Conservation (phyloP, 2,797 vertebrate genomes). For the Eremophila alpestris region DNA sequence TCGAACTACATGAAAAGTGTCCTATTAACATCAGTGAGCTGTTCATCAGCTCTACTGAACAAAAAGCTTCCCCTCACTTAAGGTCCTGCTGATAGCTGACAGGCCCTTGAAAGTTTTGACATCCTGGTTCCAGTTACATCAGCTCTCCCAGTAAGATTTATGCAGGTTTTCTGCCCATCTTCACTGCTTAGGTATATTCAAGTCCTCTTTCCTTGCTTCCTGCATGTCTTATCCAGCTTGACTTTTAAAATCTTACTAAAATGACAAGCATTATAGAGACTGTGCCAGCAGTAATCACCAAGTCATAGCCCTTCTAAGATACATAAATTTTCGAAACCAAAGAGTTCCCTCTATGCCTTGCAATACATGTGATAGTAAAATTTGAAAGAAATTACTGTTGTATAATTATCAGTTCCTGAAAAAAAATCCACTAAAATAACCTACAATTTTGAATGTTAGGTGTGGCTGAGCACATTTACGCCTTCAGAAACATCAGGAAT, state of each 20-base stretch:
- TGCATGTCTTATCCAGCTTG: background rate
- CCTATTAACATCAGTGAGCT: slow-evolving; percentile 26
- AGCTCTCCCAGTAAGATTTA: background rate
- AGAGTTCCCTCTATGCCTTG: background rate
- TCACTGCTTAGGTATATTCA: background rate
- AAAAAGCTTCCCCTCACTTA: background rate
- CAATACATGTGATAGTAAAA: background rate
- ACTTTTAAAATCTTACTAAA: background rate
- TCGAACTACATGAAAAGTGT: background rate
- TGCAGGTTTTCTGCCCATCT: background rate
- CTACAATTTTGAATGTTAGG: background rate
- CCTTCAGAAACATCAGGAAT: slow-evolving; percentile 29
- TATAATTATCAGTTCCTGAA: background rate
- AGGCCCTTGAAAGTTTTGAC: slow-evolving; percentile 1
- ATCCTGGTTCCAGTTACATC: background rate
- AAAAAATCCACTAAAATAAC: background rate
- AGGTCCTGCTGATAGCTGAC: background rate
- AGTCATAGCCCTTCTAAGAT: background rate
- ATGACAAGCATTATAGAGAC: background rate
- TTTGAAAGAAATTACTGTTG: background rate
- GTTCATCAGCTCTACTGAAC: slow-evolving; percentile 19
- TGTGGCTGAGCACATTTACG: background rate
- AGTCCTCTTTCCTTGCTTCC: background rate
- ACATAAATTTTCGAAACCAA: background rate
- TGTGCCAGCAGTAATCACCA: background rate